Base-by-base conservation (phyloP, 1,140 invertebrate genomes). In the Dendrolimus punctatus region DNA sequence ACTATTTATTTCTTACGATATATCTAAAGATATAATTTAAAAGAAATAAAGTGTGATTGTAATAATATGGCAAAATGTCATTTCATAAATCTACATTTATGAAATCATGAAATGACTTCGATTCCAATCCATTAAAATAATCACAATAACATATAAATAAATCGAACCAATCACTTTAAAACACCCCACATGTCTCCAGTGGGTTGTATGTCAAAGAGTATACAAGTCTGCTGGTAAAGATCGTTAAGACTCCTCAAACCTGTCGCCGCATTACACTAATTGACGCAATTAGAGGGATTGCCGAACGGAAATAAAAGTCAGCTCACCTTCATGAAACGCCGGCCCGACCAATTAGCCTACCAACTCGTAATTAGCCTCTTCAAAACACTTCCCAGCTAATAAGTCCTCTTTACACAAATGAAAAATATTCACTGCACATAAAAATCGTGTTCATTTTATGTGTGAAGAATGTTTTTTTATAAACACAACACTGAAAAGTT, bases 271-370 rank as follows among this genome's bases (percentile, higher is more conserved):
- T 83, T 86, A 86, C 78, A 83, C 83, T 86, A 86, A 86, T 86
- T 84, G 83, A 84, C 72, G 80, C 80, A 86, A 86, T 86, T 86
- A 86, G 80, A 86, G 80, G 79, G 83, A 86, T 84, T 82, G 80
- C 73, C 75, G 78, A 83, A 86, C 80, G 79, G 80, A 86, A 86
- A 84, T 83, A 86, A 86, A 84, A 84, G 78, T 79, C 76, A 73
- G 73, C 80, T 84, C 76, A 86, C 83, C 83, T 86, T 86, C 83
- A 86, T 86, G 80, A 84, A 86, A 80, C 76, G 79, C 74, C 80
- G 80, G 79, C 74, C 70, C 75, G 68, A 70, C 75, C 80, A 84
- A 86, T 86, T 84, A 86, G 82, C 72, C 76, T 80, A 77, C 72
- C 68, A 58, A 65, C 73, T 76, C 61, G 71, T 84, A 84, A 85